phyloP scores from a whole-genome alignment of 2,113 vertebrate species.

The Mastomys natalensis region DNA sequence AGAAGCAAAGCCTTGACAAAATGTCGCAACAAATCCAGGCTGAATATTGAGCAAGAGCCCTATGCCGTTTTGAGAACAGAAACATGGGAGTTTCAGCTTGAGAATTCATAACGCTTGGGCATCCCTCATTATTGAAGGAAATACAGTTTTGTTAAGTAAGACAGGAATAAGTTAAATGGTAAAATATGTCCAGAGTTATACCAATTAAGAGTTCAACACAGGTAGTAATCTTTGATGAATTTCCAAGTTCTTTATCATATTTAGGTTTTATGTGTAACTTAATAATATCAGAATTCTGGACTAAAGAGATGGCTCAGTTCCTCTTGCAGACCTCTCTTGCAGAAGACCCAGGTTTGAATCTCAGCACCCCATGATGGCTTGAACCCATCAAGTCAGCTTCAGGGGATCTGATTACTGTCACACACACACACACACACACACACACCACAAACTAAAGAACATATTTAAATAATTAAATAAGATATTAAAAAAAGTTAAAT shows the following conservation, averaged over 20 bases:
- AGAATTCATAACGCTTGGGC: background rate
- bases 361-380: background rate
- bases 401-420: background rate
- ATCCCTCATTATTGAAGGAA: background rate
- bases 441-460: too few relatives aligned
- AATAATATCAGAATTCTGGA: background rate
- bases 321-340: background rate
- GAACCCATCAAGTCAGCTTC: background rate
- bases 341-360: background rate
- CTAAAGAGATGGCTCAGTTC: background rate
- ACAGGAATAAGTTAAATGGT: background rate
- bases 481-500: too few relatives aligned
- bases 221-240: background rate
- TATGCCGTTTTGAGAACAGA: background rate
- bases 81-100: background rate
- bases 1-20: background rate
- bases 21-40: background rate
- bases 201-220: background rate
- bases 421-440: background rate
- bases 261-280: conserved; percentile 9
- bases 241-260: background rate
- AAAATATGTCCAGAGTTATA: background rate
- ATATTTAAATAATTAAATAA: too few relatives aligned
- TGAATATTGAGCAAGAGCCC: background rate
- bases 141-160: background rate